Base-by-base conservation (phyloP, 2,113 vertebrate species). In the Takifugu bimaculatus region DNA sequence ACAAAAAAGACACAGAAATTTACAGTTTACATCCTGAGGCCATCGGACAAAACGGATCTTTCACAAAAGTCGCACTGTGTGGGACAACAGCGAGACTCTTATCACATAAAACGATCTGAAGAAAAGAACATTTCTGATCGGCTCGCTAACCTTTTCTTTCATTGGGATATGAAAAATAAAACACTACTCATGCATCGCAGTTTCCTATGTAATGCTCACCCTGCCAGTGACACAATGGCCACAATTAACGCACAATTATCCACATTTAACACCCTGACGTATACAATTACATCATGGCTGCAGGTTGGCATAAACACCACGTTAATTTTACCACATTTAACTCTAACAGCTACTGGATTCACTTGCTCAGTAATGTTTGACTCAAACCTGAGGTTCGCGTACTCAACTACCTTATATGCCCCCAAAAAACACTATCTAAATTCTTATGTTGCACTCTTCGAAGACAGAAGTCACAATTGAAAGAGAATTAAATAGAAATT, bases 21-120 rank as follows among this genome's bases (percentile, higher is more conserved):
- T 72, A 60, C 57, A 68, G 51, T 71, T 78, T 49, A 57, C 42
- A 53, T 63, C 81, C 75, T 20, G 32, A 57, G 74, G 84, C 57
- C 60, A 75, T 55, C 76, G 81, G 72, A 79, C 13, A 84, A 74
- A 71, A 78, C 42, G 7, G 67, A 76, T 72, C 71, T 49, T 50
- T 80, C 75, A 68, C 57, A 60, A 71, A 77, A 73, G 12, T 54
- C 10, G 6, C 39, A 29, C 44, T 57, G 43, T 25, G 13, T 54
- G 15, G 11, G 57, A 70, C 28, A 78, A 71, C 56, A 58, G 58
- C 13, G 51, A 35, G 49, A 54, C 64, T 68, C 62, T 72, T 74
- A 81, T 86, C 64, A 35, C 26, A 25, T 60, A 15, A 51, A 50
- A 67, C 54, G 50, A 85, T 75, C 74, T 68, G 13, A 14, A 49